These are phyloP conservation scores for Hyppa rectilinea DNA, from an alignment of 2,888 invertebrate species.

Conservation along the genomic window DNA sequence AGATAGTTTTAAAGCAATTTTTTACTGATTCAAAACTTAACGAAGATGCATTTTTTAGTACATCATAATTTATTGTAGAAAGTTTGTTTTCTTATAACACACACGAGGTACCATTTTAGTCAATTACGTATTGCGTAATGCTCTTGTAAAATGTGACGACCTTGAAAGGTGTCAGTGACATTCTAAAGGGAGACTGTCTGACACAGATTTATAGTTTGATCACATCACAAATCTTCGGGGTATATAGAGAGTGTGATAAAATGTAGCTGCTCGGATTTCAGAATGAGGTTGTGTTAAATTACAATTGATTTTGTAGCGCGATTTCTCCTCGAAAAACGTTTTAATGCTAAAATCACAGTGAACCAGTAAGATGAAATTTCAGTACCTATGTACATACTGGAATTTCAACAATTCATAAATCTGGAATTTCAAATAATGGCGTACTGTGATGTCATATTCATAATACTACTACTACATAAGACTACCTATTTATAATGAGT, in stretches of 20 bases:
- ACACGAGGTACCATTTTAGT: neutral
- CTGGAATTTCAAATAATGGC: too few species aligned
- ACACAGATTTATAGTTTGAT: constrained; percentile 68
- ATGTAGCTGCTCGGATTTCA: constrained; percentile 25
- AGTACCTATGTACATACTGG: too few species aligned
- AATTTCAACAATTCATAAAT: too few species aligned
- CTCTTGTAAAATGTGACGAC: neutral
- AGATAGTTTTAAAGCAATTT: neutral
- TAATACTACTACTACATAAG: too few species aligned
- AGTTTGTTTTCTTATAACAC: neutral
- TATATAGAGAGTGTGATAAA: constrained; percentile 45
- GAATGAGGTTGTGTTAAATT: neutral
- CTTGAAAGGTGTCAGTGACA: constrained; percentile 32
- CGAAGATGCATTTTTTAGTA: neutral
- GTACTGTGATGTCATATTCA: too few species aligned
- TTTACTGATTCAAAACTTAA: too few species aligned
- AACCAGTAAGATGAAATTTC: neutral
- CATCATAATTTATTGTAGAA: neutral
- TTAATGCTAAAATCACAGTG: neutral
- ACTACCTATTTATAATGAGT: too few species aligned
- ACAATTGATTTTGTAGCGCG: neutral
- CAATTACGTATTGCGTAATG: neutral
- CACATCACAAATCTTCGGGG: constrained; percentile 65
- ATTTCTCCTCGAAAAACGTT: neutral
- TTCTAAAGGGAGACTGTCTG: constrained; percentile 59